phyloP scores from a whole-genome alignment of 2,113 vertebrate genomes.

The Nothobranchius furzeri region DNA sequence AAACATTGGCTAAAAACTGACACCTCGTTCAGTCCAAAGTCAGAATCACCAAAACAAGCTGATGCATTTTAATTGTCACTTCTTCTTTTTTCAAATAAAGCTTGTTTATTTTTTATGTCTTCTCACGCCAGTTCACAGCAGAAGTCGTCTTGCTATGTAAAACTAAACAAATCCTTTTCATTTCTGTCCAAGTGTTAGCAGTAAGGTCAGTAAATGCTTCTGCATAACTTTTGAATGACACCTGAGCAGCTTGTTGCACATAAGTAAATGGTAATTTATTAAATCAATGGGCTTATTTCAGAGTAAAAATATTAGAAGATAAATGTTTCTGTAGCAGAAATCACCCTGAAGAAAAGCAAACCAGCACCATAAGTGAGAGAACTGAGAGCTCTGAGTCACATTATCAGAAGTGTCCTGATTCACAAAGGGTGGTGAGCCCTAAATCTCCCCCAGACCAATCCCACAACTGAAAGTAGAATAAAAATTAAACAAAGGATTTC shows the following conservation, averaged over 20 bases:
- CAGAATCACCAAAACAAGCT: not conserved
- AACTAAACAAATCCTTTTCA: no score
- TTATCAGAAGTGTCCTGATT: conserved; percentile 53
- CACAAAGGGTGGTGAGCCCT: conserved; percentile 54
- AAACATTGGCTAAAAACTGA: not conserved
- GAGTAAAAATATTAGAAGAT: no score
- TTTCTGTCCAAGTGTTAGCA: no score
- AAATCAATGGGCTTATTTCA: no score
- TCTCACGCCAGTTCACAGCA: no score
- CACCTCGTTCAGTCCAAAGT: not conserved
- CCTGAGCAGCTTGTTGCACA: not conserved
- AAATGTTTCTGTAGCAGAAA: no score
- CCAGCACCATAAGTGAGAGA: conserved; percentile 24
- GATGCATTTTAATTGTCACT: not conserved
- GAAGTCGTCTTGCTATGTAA: no score
- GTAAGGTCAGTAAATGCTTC: not conserved
- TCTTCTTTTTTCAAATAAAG: not conserved
- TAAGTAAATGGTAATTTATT: not conserved
- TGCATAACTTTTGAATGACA: not conserved
- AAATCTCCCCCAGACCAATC: conserved; percentile 39
- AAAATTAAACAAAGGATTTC: conserved; percentile 6
- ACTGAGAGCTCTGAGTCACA: conserved; percentile 39
- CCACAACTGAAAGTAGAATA: conserved; percentile 17
- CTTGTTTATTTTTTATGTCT: not conserved
- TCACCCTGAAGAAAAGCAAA: not conserved